Conservation (phyloP, 2,113 vertebrate genomes). For the Recurvirostra avosetta region DNA sequence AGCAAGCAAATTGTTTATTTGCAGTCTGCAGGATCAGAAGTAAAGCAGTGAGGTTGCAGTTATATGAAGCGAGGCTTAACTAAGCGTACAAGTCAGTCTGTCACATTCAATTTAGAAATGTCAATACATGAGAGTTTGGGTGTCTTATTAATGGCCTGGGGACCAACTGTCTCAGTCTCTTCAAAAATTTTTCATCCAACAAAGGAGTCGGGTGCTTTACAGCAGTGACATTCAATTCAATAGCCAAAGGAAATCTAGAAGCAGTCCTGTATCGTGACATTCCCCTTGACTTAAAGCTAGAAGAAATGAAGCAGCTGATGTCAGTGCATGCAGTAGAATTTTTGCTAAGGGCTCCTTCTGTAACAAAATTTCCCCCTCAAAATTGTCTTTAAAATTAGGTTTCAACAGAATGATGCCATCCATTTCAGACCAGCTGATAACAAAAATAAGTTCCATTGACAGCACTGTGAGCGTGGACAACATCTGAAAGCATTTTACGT, state of each 20-base stretch:
- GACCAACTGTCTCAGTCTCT: background rate
- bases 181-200: background rate
- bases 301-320: constrained; percentile 1
- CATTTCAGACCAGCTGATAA: background rate
- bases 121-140: background rate
- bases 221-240: background rate
- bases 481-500: background rate
- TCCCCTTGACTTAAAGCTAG: background rate
- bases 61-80: background rate
- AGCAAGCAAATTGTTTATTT: background rate
- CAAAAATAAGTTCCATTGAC: background rate
- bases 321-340: background rate
- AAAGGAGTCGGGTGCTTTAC: background rate
- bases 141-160: background rate
- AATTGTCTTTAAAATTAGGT: background rate
- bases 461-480: background rate
- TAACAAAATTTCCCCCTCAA: background rate
- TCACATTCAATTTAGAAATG: background rate
- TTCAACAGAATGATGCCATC: background rate
- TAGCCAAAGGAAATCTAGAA: constrained; percentile 6
- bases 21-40: background rate
- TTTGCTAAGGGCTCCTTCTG: background rate
- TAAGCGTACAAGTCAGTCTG: background rate
- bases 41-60: background rate
- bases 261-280: background rate